Conservation (phyloP, 2,888 invertebrate species). For the Elysia crispata region DNA sequence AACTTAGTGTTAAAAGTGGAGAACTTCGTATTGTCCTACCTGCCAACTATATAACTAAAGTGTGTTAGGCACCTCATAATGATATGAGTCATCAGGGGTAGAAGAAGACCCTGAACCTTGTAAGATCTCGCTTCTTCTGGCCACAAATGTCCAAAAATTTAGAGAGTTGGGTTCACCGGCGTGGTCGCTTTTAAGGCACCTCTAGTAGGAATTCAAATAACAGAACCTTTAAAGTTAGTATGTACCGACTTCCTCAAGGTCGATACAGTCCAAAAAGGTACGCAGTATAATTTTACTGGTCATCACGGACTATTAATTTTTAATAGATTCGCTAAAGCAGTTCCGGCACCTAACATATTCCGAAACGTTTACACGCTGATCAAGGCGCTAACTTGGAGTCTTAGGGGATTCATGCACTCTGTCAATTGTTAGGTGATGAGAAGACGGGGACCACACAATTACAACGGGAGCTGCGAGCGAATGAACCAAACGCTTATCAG, state of each 20-base stretch:
- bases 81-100: slow-evolving; percentile 10
- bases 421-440: slow-evolving; percentile 43
- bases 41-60: background rate
- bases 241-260: slow-evolving; percentile 22
- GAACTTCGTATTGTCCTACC: slow-evolving; percentile 18
- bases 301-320: no score
- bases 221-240: slow-evolving; percentile 1
- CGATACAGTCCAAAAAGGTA: slow-evolving; percentile 40
- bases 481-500: no score
- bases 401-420: slow-evolving; percentile 48
- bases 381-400: slow-evolving; percentile 53
- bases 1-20: background rate
- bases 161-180: slow-evolving; percentile 6
- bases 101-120: background rate
- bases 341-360: slow-evolving; percentile 26
- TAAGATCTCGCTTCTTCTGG: slow-evolving; percentile 29
- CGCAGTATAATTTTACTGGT: slow-evolving; percentile 34
- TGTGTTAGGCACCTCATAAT: background rate
- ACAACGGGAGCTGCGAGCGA: slow-evolving; percentile 53
- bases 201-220: background rate
- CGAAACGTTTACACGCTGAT: slow-evolving; percentile 48
- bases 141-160: slow-evolving; percentile 3
- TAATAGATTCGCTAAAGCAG: background rate
- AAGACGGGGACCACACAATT: slow-evolving; percentile 52
- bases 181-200: slow-evolving; percentile 1